Conservation (phyloP, 2,888 invertebrate species). For the Isotomurus palustris region DNA sequence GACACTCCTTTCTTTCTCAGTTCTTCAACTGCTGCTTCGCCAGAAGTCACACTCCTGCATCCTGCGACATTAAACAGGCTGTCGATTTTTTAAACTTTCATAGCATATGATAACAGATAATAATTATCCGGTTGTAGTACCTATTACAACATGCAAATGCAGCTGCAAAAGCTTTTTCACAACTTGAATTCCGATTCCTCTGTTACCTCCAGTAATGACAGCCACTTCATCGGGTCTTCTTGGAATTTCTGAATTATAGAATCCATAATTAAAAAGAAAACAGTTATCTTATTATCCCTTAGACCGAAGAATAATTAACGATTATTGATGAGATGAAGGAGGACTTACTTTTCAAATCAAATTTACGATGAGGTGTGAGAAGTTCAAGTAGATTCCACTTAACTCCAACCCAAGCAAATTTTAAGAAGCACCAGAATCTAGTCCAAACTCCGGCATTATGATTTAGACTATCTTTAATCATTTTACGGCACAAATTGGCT, state of each 20-base stretch:
- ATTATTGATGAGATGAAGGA: not conserved
- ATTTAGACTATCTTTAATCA: no score
- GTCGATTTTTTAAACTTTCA: not conserved
- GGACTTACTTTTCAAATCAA: constrained; percentile 29
- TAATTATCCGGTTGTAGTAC: constrained; percentile 51
- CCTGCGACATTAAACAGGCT: constrained; percentile 54
- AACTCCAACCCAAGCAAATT: not conserved
- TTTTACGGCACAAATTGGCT: no score
- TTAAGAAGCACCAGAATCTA: constrained; percentile 21
- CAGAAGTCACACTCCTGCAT: constrained; percentile 63
- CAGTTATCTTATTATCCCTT: not conserved
- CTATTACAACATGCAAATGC: constrained; percentile 70
- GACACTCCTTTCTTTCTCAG: constrained; percentile 54
- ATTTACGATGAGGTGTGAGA: constrained; percentile 31
- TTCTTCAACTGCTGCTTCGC: constrained; percentile 52
- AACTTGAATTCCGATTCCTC: constrained; percentile 76
- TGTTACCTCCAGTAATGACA: constrained; percentile 78
- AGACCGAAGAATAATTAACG: not conserved
- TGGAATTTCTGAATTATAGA: constrained; percentile 58
- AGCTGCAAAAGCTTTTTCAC: constrained; percentile 69
- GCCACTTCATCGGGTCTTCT: constrained; percentile 65
- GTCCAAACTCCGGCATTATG: constrained; percentile 23
- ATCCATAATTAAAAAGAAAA: constrained; percentile 4
- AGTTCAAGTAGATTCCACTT: constrained; percentile 29
- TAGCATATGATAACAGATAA: not conserved